These are phyloP conservation scores for Sorex fumeus DNA, from an alignment of 2,113 vertebrate species.

Conservation along the genomic window DNA sequence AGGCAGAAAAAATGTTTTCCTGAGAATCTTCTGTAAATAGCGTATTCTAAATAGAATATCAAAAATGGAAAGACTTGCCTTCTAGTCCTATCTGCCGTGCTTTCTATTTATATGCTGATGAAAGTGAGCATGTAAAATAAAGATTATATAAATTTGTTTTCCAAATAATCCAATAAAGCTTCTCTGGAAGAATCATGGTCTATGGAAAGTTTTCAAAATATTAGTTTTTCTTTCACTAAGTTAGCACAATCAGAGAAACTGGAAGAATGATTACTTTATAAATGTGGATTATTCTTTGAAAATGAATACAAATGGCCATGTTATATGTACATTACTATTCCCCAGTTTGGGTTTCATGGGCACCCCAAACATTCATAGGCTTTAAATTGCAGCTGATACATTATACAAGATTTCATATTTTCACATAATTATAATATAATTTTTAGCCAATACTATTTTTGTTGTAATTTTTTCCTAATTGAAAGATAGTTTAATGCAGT, in stretches of 20 bases:
- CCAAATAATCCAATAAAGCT: constrained; percentile 46
- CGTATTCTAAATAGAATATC: constrained; percentile 43
- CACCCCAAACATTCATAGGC: neutral
- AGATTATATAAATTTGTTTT: constrained; percentile 57
- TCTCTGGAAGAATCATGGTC: constrained; percentile 49
- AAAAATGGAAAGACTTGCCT: constrained; percentile 34
- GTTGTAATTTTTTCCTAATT: constrained; percentile 9
- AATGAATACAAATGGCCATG: neutral
- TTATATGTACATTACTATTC: neutral
- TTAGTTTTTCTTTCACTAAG: constrained; percentile 35
- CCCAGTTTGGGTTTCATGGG: neutral
- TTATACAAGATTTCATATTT: constrained; percentile 47
- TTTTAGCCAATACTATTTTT: neutral
- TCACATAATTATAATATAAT: neutral
- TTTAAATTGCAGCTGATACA: neutral
- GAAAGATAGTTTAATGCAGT: constrained; percentile 8
- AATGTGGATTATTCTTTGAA: constrained; percentile 29
- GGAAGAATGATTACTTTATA: constrained; percentile 36
- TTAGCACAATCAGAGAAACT: constrained; percentile 22
- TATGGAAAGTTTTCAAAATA: constrained; percentile 57
- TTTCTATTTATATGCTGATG: constrained; percentile 53
- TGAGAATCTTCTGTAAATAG: constrained; percentile 2
- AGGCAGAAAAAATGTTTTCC: constrained; percentile 10
- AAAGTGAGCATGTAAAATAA: constrained; percentile 63
- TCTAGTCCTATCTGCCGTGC: neutral